Evolutionary conservation across 2,888 invertebrate species (phyloP).

Genomic region (Oxystoma pomonae): DNA sequence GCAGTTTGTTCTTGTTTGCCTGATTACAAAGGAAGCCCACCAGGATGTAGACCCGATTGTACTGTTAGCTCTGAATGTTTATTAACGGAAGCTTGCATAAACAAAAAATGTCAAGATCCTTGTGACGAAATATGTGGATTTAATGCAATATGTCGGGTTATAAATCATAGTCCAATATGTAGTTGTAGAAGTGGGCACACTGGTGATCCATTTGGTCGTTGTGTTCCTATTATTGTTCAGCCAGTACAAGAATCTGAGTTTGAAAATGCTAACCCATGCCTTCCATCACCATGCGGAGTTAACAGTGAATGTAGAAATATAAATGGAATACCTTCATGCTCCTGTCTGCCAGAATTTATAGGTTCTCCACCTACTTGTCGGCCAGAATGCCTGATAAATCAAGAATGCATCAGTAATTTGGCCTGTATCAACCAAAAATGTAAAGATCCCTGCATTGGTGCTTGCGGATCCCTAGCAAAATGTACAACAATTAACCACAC

Average conservation of each 20-base stretch:
- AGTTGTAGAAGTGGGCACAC: constrained; percentile 59
- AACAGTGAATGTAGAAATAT: constrained; percentile 60
- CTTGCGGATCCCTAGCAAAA: constrained; percentile 62
- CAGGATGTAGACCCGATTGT: constrained; percentile 75
- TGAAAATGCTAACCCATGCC: constrained; percentile 50
- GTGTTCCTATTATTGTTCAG: constrained; percentile 49
- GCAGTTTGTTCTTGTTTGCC: constrained; percentile 73
- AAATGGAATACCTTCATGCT: constrained; percentile 61
- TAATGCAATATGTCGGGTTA: constrained; percentile 66
- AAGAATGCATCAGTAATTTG: constrained; percentile 65
- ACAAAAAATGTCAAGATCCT: constrained; percentile 73
- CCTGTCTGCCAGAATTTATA: constrained; percentile 60
- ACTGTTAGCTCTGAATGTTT: constrained; percentile 73
- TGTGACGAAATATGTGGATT: constrained; percentile 68
- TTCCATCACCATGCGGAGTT: constrained; percentile 67
- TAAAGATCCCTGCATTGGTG: constrained; percentile 68
- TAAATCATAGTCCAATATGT: constrained; percentile 78
- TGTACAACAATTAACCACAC: constrained; percentile 65
- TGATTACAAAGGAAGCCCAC: constrained; percentile 68
- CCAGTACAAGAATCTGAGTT: constrained; percentile 41
- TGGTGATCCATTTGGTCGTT: constrained; percentile 68
- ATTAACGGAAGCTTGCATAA: constrained; percentile 66
- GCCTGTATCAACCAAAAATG: constrained; percentile 74
- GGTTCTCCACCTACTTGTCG: constrained; percentile 71
- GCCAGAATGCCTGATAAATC: constrained; percentile 68